Conservation (phyloP, 2,888 invertebrate species). For the Ectobius pallidus region DNA sequence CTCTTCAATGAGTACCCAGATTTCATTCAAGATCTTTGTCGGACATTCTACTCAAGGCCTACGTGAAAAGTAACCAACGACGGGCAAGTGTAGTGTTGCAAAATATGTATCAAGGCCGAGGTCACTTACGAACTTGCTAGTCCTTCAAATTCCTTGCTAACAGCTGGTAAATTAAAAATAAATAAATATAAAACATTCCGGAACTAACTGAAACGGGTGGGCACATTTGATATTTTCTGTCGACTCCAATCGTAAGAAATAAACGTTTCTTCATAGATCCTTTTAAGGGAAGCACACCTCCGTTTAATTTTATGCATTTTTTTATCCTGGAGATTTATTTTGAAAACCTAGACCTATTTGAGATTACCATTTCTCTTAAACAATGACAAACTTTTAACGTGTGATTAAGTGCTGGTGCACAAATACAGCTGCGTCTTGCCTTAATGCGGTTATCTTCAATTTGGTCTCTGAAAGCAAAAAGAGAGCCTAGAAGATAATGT, state of each 20-base stretch:
- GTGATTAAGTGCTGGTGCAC: too few species aligned
- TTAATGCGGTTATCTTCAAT: too few species aligned
- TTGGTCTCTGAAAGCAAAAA: too few species aligned
- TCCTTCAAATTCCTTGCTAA: neutral
- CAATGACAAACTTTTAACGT: too few species aligned
- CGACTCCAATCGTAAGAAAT: neutral
- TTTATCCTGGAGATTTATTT: too few species aligned
- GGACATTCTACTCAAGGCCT: neutral
- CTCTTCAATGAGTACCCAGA: too few species aligned
- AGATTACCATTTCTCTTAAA: too few species aligned
- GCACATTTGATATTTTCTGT: neutral
- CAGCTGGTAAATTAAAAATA: neutral
- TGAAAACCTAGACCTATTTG: too few species aligned
- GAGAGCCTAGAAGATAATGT: too few species aligned
- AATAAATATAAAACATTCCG: neutral
- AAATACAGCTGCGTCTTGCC: too few species aligned
- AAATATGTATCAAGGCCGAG: conserved; percentile 12
- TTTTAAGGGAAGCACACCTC: too few species aligned
- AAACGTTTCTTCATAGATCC: neutral
- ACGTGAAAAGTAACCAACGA: neutral
- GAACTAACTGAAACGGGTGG: neutral
- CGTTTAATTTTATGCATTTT: too few species aligned
- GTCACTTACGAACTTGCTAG: neutral
- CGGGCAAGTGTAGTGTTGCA: neutral
- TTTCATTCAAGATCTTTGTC: neutral